These are phyloP conservation scores for Troides aeacus DNA, from an alignment of 2,888 invertebrate genomes.

Conservation along the genomic window DNA sequence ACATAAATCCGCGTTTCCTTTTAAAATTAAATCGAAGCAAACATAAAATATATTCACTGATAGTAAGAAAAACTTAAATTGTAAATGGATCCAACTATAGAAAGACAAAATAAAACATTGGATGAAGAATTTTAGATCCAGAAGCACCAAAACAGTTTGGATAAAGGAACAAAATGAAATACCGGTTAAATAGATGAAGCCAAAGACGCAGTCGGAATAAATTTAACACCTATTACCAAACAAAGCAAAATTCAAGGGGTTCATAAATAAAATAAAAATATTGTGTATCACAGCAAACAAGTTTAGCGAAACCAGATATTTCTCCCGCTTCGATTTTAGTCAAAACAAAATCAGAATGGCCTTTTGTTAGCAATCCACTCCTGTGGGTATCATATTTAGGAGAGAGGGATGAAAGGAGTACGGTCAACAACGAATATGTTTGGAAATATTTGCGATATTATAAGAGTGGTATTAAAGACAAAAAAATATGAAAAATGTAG, in stretches of 20 bases:
- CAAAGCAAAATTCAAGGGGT: slow-evolving; percentile 30
- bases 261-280: slow-evolving; percentile 36
- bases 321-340: slow-evolving; percentile 64
- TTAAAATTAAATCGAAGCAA: background rate
- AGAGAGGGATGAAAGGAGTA: slow-evolving; percentile 54
- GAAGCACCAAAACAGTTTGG: background rate
- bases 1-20: background rate
- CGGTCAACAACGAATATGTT: slow-evolving; percentile 42
- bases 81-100: background rate
- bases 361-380: slow-evolving; percentile 75
- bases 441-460: slow-evolving; percentile 5
- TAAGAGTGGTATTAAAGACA: background rate
- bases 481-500: background rate
- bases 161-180: slow-evolving; percentile 20
- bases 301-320: slow-evolving; percentile 67
- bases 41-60: background rate
- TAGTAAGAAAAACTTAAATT: background rate
- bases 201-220: slow-evolving; percentile 21
- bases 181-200: slow-evolving; percentile 13
- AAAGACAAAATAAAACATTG: background rate
- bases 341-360: slow-evolving; percentile 75
- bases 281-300: slow-evolving; percentile 56
- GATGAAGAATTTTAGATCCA: background rate
- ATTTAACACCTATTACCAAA: slow-evolving; percentile 27
- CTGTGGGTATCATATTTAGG: slow-evolving; percentile 69